Evolutionary conservation across 2,113 vertebrate genomes (phyloP).

Genomic region (human (Homo sapiens)): GRCh38 chr11:8427001-8427500

Average conservation of each 20-base stretch:
- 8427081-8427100: neutral
- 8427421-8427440: neutral
- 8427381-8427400: neutral
- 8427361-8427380: neutral
- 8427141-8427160: neutral
- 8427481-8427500: neutral
- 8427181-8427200: neutral
- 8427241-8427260: slow-evolving; percentile 6
- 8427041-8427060: neutral
- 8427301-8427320: neutral
- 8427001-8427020: neutral
- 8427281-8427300: neutral
- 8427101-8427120: neutral
- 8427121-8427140: neutral
- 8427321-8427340: neutral
- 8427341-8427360: neutral
- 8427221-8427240: neutral
- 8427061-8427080: neutral
- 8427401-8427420: neutral
- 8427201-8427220: neutral
- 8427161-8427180: neutral
- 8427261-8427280: neutral
- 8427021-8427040: neutral
- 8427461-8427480: neutral
- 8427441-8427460: neutral